Conservation (phyloP, 1,140 invertebrate species). For the Drosophila punjabiensis region DNA sequence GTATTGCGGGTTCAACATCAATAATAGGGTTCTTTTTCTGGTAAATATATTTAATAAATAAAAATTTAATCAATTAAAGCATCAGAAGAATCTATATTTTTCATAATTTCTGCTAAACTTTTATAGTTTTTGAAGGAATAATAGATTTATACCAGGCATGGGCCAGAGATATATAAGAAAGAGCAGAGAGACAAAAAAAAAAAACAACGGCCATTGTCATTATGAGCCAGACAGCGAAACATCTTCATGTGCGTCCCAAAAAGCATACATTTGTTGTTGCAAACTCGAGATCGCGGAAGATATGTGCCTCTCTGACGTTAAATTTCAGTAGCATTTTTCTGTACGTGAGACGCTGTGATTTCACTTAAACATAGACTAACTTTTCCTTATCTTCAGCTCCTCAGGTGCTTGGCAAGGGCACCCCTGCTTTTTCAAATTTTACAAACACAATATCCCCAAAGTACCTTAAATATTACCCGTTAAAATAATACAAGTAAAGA, state of each 20-base stretch:
- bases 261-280: no score
- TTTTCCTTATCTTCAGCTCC: no score
- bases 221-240: no score
- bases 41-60: neutral
- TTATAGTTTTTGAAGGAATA: neutral
- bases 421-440: neutral
- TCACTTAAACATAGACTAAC: no score
- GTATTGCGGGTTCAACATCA: neutral
- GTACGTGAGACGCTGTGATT: no score
- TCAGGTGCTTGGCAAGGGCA: neutral
- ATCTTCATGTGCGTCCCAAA: no score
- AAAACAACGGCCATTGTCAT: no score
- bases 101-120: neutral
- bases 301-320: no score
- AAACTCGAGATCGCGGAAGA: no score
- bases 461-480: neutral
- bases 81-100: neutral
- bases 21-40: neutral
- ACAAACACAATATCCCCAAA: neutral
- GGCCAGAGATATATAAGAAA: no score
- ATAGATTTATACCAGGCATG: neutral
- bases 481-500: constrained; percentile 17
- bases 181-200: no score
- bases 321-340: no score
- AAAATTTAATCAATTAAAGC: neutral